Base-by-base conservation (phyloP, 2,888 invertebrate genomes). In the Caenorhabditis angaria region DNA sequence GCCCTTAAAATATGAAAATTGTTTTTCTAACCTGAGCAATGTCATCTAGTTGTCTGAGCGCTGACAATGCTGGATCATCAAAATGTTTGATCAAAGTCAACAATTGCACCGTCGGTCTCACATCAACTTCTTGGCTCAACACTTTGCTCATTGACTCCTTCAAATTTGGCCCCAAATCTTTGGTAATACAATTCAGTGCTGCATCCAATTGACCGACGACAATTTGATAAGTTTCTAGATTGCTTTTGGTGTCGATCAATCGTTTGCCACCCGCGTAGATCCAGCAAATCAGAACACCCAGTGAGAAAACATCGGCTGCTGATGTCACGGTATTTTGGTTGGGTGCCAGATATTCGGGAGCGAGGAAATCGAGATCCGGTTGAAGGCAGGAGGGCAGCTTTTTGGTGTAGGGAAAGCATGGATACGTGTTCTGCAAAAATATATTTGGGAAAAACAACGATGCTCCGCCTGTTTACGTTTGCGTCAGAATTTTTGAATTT, bases 271-370 rank as follows among this genome's bases (percentile, higher is more conserved):
- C 91, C 74, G 69, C 96, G 90, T 94, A 97, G 66, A 97, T 91
- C 68, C 95, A 92, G 88, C 94, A 94, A 82, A 97, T 92, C 62
- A 95, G 92, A 91, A 97, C 92, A 22, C 97, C 97, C 80, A 97
- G 90, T 0, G 96, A 95, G 89, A 93, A 99, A 93, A 97, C 96
- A 89, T 99, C 97, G 82, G 95, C 95, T 54, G 93, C 91, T 62
- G 93, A 92, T 88, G 93, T 94, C 1, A 87, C 85, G 0, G 76
- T 86, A 78, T 61, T 88, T 84, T 77, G 82, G 56, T 65, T 69
- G 1, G 80, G 69, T 8, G 72, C 91, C 89, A 97, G 95, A 53
- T 93, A 92, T 90, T 99, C 97, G 0, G 97, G 97, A 61, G 97
- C 97, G 92, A 91, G 83, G 88, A 92, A 97, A 89, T 97, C 96